Base-by-base conservation (phyloP, 2,113 vertebrate genomes). In the Perognathus longimembris region DNA sequence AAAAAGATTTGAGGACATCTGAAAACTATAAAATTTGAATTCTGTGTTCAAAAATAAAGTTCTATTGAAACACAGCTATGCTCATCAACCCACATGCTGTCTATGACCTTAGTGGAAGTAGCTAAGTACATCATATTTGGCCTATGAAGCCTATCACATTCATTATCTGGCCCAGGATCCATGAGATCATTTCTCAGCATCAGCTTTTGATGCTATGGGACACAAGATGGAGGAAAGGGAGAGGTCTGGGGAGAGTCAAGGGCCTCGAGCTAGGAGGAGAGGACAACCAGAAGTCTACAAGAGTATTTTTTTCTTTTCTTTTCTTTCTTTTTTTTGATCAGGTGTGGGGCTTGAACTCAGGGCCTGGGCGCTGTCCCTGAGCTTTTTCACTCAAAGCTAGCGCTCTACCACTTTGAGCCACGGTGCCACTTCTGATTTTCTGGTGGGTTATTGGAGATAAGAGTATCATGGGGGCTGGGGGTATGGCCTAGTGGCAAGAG, bases 21-120 rank as follows among this genome's bases (percentile, higher is more conserved):
- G 59, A 61, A 61, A 89, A 54, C 14, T 15, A 54, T 21, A 34
- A 89, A 91, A 92, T 71, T 59, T 40, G 74, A 63, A 54, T 88
- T 89, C 40, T 66, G 3, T 73, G 64, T 74, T 50, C 81, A 77
- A 64, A 80, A 88, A 63, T 76, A 77, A 73, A 20, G 34, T 88
- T 85, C 88, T 91, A 78, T 67, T 73, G 54, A 81, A 90, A 40
- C 42, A 83, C 11, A 57, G 18, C 28, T 24, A 45, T 36, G 34
- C 12, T n/a, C 8, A 18, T 26, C 64, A 21, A 20, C 86, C 91
- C 85, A 42, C 7, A 2, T 45, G 5, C 57, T 34, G 50, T 73
- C 54, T 24, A 5, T 5, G 5, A 21, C 57, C 54, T 21, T 28
- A 38, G 54, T 36, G 54, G 38, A 78, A 45, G 5, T 40, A 77